These are phyloP conservation scores for Sarcophaga peregrina DNA, from an alignment of 1,140 invertebrate species.

Conservation along the genomic window DNA sequence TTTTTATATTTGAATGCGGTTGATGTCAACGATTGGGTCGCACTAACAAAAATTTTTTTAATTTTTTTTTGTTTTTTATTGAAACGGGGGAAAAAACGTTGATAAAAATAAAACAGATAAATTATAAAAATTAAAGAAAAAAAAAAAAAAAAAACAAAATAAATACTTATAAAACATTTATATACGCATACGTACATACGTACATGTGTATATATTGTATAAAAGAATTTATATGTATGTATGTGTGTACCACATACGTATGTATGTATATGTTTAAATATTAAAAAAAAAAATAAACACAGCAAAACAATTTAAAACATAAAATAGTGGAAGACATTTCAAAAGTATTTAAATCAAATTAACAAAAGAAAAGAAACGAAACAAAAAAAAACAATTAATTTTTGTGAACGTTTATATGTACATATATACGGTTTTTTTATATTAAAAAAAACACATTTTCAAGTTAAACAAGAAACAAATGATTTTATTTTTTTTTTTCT, in stretches of 20 bases:
- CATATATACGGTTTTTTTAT: too few relatives aligned
- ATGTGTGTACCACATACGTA: neutral
- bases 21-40: neutral
- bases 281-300: neutral
- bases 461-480: too few relatives aligned
- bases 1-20: neutral
- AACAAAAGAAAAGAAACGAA: too few relatives aligned
- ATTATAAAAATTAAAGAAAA: constrained; percentile 12
- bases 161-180: neutral
- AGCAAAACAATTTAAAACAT: neutral
- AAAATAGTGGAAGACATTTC: too few relatives aligned
- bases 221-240: neutral
- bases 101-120: constrained; percentile 27
- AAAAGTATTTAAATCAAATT: too few relatives aligned
- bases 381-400: too few relatives aligned
- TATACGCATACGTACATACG: neutral
- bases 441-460: too few relatives aligned
- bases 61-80: neutral
- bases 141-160: neutral
- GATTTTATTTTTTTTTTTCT: too few relatives aligned
- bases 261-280: neutral
- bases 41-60: neutral
- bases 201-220: neutral
- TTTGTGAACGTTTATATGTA: too few relatives aligned
- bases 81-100: neutral